Conservation (phyloP, 2,113 vertebrate species). For the Chaetodon auriga region DNA sequence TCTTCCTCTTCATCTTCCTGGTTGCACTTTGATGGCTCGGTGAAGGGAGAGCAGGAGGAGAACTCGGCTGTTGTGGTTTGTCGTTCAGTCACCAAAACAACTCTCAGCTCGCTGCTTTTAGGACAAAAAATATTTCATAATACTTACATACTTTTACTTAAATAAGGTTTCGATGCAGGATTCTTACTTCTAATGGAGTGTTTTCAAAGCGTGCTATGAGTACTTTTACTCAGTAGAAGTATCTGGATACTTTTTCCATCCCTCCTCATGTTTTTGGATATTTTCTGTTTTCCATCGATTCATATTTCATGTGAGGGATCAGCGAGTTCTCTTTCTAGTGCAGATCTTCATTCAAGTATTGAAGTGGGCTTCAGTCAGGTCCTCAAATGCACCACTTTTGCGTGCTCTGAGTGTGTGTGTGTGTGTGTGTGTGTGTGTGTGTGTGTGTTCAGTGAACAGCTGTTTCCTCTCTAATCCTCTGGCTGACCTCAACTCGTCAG, state of each 20-base stretch:
- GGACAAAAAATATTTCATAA: too few species aligned
- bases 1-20: constrained; percentile 27
- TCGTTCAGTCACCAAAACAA: too few species aligned
- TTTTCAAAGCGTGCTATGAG: not conserved
- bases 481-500: constrained; percentile 48
- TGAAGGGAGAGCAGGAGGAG: too few species aligned
- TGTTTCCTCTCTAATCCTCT: constrained; percentile 67
- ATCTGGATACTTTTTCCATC: not conserved
- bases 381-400: constrained; percentile 58
- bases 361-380: constrained; percentile 45
- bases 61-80: too few species aligned
- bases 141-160: too few species aligned
- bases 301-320: constrained; percentile 26
- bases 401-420: not conserved
- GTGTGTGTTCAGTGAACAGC: constrained; percentile 49
- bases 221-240: not conserved
- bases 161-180: too few species aligned
- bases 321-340: constrained; percentile 18
- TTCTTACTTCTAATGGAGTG: too few species aligned
- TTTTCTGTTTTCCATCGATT: not conserved
- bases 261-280: not conserved
- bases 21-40: not conserved
- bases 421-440: constrained; percentile 29
- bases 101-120: too few species aligned
- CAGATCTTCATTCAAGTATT: constrained; percentile 31